phyloP scores from a whole-genome alignment of 2,113 vertebrate genomes.

The Leptodactylus fuscus region DNA sequence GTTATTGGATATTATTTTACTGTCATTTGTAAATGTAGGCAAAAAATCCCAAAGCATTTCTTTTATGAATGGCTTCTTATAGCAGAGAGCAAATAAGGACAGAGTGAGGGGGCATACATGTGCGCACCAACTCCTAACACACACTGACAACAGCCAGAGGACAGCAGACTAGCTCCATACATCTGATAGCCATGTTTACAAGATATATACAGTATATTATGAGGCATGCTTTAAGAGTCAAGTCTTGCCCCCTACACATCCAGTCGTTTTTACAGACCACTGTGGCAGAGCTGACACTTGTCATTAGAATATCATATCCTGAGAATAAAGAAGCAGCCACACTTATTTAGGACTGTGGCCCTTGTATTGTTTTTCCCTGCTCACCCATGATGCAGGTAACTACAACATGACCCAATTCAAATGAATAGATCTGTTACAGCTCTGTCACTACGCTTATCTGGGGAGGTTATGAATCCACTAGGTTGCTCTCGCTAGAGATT shows the following conservation, averaged over 20 bases:
- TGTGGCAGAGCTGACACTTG: not conserved
- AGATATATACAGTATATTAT: not conserved
- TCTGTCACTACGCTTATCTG: too few species aligned
- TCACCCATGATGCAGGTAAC: too few species aligned
- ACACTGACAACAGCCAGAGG: conserved; percentile 39
- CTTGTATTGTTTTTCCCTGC: too few species aligned
- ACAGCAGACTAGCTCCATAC: not conserved
- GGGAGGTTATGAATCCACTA: too few species aligned
- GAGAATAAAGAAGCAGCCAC: too few species aligned
- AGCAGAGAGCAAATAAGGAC: conserved; percentile 24
- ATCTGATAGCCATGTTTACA: not conserved
- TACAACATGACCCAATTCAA: too few species aligned
- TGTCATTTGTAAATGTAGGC: not conserved
- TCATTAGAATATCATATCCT: too few species aligned
- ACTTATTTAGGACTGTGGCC: too few species aligned
- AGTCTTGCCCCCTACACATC: not conserved
- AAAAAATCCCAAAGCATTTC: not conserved
- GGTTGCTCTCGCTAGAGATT: too few species aligned
- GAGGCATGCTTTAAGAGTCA: not conserved
- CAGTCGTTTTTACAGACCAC: not conserved
- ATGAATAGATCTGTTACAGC: too few species aligned
- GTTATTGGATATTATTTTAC: too few species aligned
- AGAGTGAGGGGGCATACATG: not conserved
- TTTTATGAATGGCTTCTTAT: conserved; percentile 1
- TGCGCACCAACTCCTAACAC: conserved; percentile 2